These are phyloP conservation scores for Apantesis nais DNA, from an alignment of 2,888 invertebrate genomes.

Conservation along the genomic window DNA sequence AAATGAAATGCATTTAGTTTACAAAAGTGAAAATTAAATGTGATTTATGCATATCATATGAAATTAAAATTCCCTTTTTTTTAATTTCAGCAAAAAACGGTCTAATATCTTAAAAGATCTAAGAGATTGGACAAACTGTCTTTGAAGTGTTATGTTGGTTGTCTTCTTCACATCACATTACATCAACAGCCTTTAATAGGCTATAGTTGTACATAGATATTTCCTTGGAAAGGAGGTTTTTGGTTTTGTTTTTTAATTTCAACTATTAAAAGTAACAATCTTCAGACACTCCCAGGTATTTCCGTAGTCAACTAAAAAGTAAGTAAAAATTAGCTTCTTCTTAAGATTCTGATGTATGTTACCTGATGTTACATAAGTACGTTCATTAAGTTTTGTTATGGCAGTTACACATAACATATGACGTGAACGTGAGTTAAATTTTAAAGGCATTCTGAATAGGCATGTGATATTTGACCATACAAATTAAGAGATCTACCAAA, in stretches of 20 bases:
- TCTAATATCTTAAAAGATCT: too few species aligned
- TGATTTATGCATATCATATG: too few species aligned
- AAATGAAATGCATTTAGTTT: too few species aligned
- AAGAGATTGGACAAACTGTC: too few species aligned
- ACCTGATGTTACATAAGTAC: background rate
- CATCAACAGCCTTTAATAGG: too few species aligned
- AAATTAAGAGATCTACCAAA: slow-evolving; percentile 23
- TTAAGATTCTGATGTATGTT: background rate
- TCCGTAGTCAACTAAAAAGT: background rate
- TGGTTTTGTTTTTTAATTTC: background rate
- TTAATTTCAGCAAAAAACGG: too few species aligned
- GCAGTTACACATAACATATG: slow-evolving; percentile 26
- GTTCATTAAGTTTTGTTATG: slow-evolving; percentile 18
- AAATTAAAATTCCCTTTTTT: too few species aligned
- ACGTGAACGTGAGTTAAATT: slow-evolving; percentile 49
- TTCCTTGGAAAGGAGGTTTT: too few species aligned
- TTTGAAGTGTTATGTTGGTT: too few species aligned
- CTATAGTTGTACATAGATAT: too few species aligned
- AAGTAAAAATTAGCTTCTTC: background rate
- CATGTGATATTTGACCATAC: slow-evolving; percentile 49
- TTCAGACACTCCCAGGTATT: background rate
- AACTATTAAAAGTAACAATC: background rate
- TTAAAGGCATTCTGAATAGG: slow-evolving; percentile 43
- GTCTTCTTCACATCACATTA: too few species aligned
- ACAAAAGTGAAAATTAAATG: too few species aligned